phyloP scores from a whole-genome alignment of 2,113 vertebrate species.

The Athene cunicularia region DNA sequence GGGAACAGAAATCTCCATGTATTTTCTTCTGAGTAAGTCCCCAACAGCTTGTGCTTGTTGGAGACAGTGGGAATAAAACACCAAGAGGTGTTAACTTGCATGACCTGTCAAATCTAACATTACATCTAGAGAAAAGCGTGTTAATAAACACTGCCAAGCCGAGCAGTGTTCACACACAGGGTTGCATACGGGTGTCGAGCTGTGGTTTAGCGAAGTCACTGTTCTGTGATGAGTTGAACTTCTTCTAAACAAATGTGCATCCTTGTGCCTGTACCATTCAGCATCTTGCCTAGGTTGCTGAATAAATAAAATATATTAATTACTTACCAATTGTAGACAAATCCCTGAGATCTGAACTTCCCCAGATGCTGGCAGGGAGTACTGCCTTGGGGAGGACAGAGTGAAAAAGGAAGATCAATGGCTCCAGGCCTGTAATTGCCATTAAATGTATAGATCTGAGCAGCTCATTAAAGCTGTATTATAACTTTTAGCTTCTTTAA shows the following conservation, averaged over 20 bases:
- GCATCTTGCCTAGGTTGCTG: not conserved
- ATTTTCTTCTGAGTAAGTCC: not conserved
- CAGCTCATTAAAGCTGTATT: not conserved
- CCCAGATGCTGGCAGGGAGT: not conserved
- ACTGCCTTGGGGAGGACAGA: not conserved
- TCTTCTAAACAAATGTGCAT: not conserved
- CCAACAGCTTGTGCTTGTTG: not conserved
- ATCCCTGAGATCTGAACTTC: not conserved
- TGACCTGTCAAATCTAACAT: not conserved
- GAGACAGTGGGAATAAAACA: not conserved
- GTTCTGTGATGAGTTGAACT: not conserved
- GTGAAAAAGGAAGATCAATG: not conserved
- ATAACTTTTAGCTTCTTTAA: constrained; percentile 10
- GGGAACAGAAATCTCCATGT: not conserved
- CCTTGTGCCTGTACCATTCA: not conserved
- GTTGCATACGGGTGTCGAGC: fast-evolving
- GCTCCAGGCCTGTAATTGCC: not conserved
- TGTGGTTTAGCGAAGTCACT: fast-evolving
- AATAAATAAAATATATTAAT: not conserved
- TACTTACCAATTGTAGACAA: not conserved
- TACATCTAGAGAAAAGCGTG: fast-evolving
- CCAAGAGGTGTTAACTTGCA: not conserved
- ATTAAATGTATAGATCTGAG: not conserved
- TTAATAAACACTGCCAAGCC: not conserved
- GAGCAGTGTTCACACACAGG: fast-evolving